Evolutionary conservation across 2,797 vertebrate species (phyloP), one percentile per base, ranked within the genome.

Genomic region (Kryptolebias ocellatus): DNA sequence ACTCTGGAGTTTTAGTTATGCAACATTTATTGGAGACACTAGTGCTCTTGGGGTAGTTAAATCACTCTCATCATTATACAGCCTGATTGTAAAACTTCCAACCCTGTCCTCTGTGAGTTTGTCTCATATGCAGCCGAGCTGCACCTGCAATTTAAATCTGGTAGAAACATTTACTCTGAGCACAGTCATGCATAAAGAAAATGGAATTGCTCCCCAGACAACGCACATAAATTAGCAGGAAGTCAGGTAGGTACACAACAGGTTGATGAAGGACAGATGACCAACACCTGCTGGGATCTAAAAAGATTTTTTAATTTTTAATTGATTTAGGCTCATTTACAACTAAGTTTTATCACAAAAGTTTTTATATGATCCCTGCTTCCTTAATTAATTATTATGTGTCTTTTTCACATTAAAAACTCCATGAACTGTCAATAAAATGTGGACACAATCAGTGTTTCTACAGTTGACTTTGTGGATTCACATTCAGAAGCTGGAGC

Each of bases 31-130:
- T 46, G 57, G 58, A 74, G 28, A 39, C 29, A 60, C 18, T 17
- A 1, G 0, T 6, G 16, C 67, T 74, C 67, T 58, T 45, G 15
- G 69, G 67, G 58, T 63, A 61, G 34, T 78, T 55, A 20, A 52
- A 34, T 72, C 67, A 53, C 42, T 0, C 12, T 62, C 55, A 37
- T 72, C 60, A 65, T 83, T 79, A 69, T 64, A 55, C 61, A 50
- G 52, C 34, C 31, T 53, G 54, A 66, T 57, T 58, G 44, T 31
- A 58, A 78, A 53, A 60, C 53, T 11, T 67, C 34, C 29, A 55
- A 53, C 9, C 27, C 31, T 8, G n/a, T 55, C 68, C 49, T 68
- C 24, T 2, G 8, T 67, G 27, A 72, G 55, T 64, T 65, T 44
- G 28, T 31, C 46, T 74, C n/a, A 52, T 50, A 50, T 42, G 45